Evolutionary conservation across 1,140 invertebrate species (phyloP), one percentile per base, ranked within the genome.

Genomic region (Achroia grisella): DNA sequence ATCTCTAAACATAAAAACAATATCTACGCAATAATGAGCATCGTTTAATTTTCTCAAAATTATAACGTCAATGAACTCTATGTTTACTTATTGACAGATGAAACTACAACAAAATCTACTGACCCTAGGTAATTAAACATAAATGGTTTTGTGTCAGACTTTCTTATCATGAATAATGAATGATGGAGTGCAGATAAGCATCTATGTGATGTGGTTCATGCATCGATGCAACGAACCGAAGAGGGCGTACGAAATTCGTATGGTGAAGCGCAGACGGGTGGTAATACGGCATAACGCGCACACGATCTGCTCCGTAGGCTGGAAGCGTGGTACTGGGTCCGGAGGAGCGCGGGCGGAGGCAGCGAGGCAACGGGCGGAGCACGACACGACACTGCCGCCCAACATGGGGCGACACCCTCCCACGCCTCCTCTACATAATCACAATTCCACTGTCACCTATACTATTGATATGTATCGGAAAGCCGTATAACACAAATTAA

Each of bases 181-280:
- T 45, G 48, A 70, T 77, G 59, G 63, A 53, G 75, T 81, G 80
- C 80, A 74, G 43, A 48, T 56, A 84, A 84, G 75, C 77, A 57
- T 78, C 77, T 81, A 81, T 49, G 48, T 67, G 72, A 52, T 67
- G 77, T 81, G 77, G 75, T 73, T 61, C 77, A 81, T 84, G 77
- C 80, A 73, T 80, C 49, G 54, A 71, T 77, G 76, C 80, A 78
- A 84, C 80, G 77, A 84, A 84, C 80, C 80, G 69, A 69, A 41
- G 49, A 58, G 56, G 60, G 44, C 58, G 63, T 60, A 67, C 61
- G 61, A 65, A 52, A 64, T 71, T 81, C 64, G 72, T 68, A 67
- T 75, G 69, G 59, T 61, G 65, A 61, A 68, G 63, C 67, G 70
- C 68, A 66, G 80, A 58, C 66, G 63, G 57, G 51, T 66, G 61